These are phyloP conservation scores for Habropoda laboriosa DNA, from an alignment of 1,140 invertebrate species.

Conservation along the genomic window DNA sequence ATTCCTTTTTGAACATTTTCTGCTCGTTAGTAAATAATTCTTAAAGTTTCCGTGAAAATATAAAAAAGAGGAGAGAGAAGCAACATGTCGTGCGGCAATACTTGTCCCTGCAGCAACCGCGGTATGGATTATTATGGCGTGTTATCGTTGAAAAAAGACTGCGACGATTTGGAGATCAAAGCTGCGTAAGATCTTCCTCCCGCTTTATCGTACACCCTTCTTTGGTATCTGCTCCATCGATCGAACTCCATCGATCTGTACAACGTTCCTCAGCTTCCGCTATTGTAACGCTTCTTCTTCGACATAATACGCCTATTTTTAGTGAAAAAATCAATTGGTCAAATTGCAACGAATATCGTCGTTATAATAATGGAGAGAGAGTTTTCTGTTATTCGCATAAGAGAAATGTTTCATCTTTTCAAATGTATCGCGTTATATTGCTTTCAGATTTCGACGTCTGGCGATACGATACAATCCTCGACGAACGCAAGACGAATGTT, in stretches of 20 bases:
- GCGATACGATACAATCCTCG: slow-evolving; percentile 86
- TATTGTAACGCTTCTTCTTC: too few relatives aligned
- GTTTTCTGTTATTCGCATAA: too few relatives aligned
- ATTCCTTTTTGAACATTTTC: neutral
- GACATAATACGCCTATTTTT: too few relatives aligned
- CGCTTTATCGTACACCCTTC: neutral
- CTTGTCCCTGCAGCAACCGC: slow-evolving; percentile 44
- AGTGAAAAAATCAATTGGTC: neutral
- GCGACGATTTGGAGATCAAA: slow-evolving; percentile 88
- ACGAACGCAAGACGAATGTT: slow-evolving; percentile 56
- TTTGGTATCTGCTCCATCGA: neutral
- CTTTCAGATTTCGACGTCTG: slow-evolving; percentile 83
- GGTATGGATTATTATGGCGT: slow-evolving; percentile 91
- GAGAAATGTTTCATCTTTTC: too few relatives aligned
- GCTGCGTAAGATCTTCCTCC: slow-evolving; percentile 78
- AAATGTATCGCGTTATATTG: too few relatives aligned
- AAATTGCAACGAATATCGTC: neutral
- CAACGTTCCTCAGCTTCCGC: too few relatives aligned
- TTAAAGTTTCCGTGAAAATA: neutral
- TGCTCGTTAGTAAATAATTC: neutral
- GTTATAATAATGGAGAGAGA: neutral
- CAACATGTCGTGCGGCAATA: neutral
- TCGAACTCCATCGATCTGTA: neutral
- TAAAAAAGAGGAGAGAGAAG: neutral
- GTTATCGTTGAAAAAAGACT: slow-evolving; percentile 85